These are phyloP conservation scores for Stenurella melanura DNA, from an alignment of 2,888 invertebrate species.

Conservation along the genomic window DNA sequence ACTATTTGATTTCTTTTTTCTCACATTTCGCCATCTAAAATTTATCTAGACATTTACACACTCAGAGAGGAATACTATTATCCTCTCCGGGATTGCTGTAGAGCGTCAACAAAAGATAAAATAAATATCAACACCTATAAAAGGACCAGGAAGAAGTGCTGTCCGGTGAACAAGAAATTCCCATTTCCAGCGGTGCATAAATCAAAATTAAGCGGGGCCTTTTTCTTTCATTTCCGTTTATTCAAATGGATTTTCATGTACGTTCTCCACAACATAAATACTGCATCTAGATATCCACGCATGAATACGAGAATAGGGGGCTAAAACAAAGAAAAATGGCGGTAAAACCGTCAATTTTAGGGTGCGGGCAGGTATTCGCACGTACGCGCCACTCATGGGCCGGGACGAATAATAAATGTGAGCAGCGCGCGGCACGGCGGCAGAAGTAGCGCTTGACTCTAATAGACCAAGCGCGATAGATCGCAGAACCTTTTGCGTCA, in stretches of 20 bases:
- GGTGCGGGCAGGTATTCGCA: conserved; percentile 13
- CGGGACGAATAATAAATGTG: conserved; percentile 22
- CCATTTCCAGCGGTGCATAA: conserved; percentile 48
- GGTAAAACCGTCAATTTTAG: conserved; percentile 37
- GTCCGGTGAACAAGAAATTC: conserved; percentile 44
- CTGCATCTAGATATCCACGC: conserved; percentile 38
- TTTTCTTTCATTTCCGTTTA: conserved; percentile 51
- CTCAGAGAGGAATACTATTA: background rate
- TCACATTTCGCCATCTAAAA: background rate
- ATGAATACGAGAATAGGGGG: conserved; percentile 17
- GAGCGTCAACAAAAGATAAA: background rate
- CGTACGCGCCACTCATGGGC: background rate
- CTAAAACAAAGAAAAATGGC: conserved; percentile 37
- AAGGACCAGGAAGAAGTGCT: conserved; percentile 13
- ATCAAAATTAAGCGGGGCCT: conserved; percentile 56
- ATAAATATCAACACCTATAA: conserved; percentile 3
- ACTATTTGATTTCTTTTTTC: too few relatives aligned
- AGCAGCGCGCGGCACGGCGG: background rate
- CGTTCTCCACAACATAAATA: conserved; percentile 44
- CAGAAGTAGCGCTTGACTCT: conserved; percentile 34
- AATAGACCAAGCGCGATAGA: too few relatives aligned
- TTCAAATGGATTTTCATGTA: conserved; percentile 55
- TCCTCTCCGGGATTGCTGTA: background rate
- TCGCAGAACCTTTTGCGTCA: too few relatives aligned
- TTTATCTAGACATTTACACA: background rate